Base-by-base conservation (phyloP, 1,140 invertebrate species). In the Trichogramma pretiosum region DNA sequence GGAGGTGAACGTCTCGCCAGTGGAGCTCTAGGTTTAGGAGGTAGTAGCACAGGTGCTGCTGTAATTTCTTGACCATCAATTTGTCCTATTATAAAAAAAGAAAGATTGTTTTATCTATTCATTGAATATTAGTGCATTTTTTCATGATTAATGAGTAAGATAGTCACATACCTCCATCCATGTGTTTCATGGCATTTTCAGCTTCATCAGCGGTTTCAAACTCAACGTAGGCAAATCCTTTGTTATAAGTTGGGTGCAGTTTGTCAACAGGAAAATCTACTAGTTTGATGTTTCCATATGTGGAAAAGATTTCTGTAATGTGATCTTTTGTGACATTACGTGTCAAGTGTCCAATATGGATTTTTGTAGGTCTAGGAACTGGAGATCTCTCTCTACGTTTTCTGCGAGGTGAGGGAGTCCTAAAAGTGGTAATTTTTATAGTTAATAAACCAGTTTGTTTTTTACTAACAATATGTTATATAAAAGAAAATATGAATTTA, bases 161-260 rank as follows among this genome's bases (percentile, higher is more conserved):
- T 11, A 49, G 30, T 24, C 42, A 34, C 46, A 54, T 75, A 80
- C 89, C 95, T 67, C 95, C 95, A 75, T 99, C 93, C 95, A 98
- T 98, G 59, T 98, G 91, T 70, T 97, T 98, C 82, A 98, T 92
- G 0, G 95, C 95, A 74, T 94, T 94, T 70, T 97, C 93, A 24
- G 94, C 94, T 70, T 97, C 93, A 59, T 97, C 93, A 1, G 90
- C 73, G 48, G 83, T 94, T 54, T 83, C 84, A 72, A 88, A 99
- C 60, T 98, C 94, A 7, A 99, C 85, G 67, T 97, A 98, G 7
- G 89, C 92, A 74, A 91, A 92, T 13, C 93, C 92, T 21, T 87
- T 77, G 18, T 87, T 85, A 53, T 92, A 77, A 62, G 89, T 83
- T 0, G 83, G 79, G 70, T 97, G 92, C 30, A 85, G 73, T 50